These are phyloP conservation scores for Halcyon smyrnensis DNA, from an alignment of 2,797 vertebrate genomes.

Conservation along the genomic window DNA sequence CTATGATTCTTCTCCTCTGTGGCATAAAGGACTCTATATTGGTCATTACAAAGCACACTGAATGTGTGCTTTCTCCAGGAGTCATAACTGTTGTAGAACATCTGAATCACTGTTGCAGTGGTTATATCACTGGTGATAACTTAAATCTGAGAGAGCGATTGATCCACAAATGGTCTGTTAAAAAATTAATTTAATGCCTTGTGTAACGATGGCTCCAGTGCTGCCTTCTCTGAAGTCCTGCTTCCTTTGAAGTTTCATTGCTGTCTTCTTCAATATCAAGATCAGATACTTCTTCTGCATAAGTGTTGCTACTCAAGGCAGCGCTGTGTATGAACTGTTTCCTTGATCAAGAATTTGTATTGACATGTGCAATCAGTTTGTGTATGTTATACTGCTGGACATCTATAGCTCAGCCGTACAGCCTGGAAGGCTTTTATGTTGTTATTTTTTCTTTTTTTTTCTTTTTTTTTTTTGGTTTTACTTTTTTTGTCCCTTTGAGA, in stretches of 20 bases:
- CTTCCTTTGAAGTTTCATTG: conserved; percentile 50
- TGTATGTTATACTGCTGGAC: not conserved
- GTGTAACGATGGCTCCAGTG: not conserved
- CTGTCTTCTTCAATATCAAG: conserved; percentile 7
- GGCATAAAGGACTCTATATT: not conserved
- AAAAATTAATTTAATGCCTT: conserved; percentile 36
- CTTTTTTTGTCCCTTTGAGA: not conserved
- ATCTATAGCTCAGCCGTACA: not conserved
- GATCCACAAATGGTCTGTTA: conserved; percentile 12
- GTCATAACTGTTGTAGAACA: not conserved
- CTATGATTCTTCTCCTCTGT: not conserved
- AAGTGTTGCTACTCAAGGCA: not conserved
- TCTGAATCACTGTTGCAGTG: not conserved
- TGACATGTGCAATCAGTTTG: not conserved
- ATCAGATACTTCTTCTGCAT: not conserved
- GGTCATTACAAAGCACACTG: not conserved
- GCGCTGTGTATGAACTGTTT: not conserved
- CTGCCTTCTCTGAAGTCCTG: conserved; percentile 32
- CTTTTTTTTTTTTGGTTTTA: not conserved
- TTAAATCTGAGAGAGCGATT: not conserved
- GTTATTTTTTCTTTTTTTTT: not conserved
- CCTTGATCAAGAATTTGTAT: conserved; percentile 8
- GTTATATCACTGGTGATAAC: not conserved
- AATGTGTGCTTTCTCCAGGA: not conserved
- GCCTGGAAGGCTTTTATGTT: not conserved